Percentiles rank a stretch among this genome's conserved stretches.
Conservation (phyloP, 23 tunicate genomes). For the Halocynthia roretzi region DNA sequence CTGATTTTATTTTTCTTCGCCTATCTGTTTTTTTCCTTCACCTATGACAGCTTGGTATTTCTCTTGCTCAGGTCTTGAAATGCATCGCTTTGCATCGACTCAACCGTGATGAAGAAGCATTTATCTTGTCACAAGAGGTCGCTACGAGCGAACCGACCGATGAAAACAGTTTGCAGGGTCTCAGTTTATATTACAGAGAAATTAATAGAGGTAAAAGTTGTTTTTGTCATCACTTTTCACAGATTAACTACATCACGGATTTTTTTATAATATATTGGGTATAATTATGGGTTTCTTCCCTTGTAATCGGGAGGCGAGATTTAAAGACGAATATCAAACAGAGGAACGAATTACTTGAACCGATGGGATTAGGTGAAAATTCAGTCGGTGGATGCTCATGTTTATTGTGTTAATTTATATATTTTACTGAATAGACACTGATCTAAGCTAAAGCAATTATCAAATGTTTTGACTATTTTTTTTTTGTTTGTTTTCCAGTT, state of each 20-base stretch:
- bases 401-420: too few relatives aligned
- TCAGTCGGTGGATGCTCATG: too few relatives aligned
- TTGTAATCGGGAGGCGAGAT: too few relatives aligned
- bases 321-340: too few relatives aligned
- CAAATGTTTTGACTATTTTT: neutral
- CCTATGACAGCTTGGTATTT: neutral
- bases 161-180: constrained; percentile 88
- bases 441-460: neutral
- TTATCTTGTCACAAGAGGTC: constrained; percentile 52
- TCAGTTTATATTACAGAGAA: constrained; percentile 84
- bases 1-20: neutral
- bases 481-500: constrained; percentile 25
- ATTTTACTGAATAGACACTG: too few relatives aligned
- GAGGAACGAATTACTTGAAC: too few relatives aligned
- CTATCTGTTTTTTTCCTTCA: neutral
- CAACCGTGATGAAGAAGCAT: constrained; percentile 64
- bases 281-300: too few relatives aligned
- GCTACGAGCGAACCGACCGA: constrained; percentile 50
- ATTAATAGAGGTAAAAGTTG: constrained; percentile 36
- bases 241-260: too few relatives aligned
- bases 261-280: too few relatives aligned
- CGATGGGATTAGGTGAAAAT: too few relatives aligned
- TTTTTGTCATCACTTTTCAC: neutral
- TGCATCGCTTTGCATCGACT: constrained; percentile 75
- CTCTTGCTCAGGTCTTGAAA: constrained; percentile 64